Conservation (phyloP, 1,140 invertebrate species). For the Lucilia cuprina region DNA sequence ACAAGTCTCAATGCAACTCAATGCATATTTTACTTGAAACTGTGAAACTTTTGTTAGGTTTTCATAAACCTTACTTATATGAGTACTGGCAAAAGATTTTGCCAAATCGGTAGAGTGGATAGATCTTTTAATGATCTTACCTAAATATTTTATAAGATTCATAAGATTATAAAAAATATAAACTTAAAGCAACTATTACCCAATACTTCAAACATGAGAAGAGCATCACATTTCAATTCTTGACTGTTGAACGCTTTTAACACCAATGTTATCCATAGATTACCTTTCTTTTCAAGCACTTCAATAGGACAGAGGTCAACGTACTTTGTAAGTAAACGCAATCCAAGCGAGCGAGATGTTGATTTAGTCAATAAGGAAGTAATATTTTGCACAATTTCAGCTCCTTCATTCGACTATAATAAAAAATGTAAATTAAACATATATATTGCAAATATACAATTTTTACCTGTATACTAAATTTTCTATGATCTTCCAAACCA, state of each 20-base stretch:
- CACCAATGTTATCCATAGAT: neutral
- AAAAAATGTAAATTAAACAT: neutral
- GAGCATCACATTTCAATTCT: neutral
- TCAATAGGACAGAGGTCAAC: neutral
- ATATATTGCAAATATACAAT: neutral
- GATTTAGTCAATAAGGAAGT: neutral
- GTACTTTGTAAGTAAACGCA: neutral
- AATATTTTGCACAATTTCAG: neutral
- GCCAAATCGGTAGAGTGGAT: constrained; percentile 28
- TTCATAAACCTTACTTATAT: constrained; percentile 38
- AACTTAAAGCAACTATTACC: neutral
- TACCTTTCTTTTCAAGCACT: neutral
- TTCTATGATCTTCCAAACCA: neutral
- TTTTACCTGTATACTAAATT: neutral
- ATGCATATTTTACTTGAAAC: neutral
- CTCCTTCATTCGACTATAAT: neutral
- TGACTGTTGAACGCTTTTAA: neutral
- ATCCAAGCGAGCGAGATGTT: neutral
- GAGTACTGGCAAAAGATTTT: constrained; percentile 35
- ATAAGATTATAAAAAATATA: neutral
- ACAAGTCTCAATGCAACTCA: constrained; percentile 35
- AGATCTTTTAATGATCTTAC: constrained; percentile 14
- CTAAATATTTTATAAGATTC: neutral
- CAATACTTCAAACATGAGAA: neutral
- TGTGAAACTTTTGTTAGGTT: neutral